A percentile compares a stretch with the other conserved stretches of the same genome.
Conservation (phyloP, 1,140 invertebrate genomes). For the Homalodisca vitripennis region DNA sequence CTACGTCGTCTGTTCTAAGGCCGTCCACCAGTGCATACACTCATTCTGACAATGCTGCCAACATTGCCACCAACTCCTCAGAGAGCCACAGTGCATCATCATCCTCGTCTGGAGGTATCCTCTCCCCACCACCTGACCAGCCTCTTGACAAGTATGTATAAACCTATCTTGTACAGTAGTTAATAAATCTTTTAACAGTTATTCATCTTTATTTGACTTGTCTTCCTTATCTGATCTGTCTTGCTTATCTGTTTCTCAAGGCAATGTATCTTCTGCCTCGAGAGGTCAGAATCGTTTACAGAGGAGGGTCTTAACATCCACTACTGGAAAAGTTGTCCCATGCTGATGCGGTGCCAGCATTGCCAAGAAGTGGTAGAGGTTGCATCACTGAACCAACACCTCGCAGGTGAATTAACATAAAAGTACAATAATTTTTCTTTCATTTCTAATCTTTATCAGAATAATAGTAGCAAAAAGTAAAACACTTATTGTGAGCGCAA, state of each 20-base stretch:
- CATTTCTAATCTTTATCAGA: too few species aligned
- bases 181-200: too few species aligned
- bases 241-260: too few species aligned
- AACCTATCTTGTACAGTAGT: too few species aligned
- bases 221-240: too few species aligned
- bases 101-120: conserved; percentile 12
- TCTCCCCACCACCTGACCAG: conserved; percentile 2
- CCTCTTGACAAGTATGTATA: conserved; percentile 30
- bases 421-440: too few species aligned
- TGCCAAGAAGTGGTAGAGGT: conserved; percentile 91
- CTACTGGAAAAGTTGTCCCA: conserved; percentile 89
- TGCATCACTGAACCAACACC: conserved; percentile 73
- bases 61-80: conserved; percentile 36
- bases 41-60: conserved; percentile 38
- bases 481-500: too few species aligned
- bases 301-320: conserved; percentile 80
- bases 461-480: too few species aligned
- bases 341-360: conserved; percentile 81
- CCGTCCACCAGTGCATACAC: conserved; percentile 37
- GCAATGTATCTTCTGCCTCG: conserved; percentile 84
- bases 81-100: conserved; percentile 20
- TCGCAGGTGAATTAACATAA: too few species aligned
- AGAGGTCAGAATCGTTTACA: conserved; percentile 66
- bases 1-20: neutral
- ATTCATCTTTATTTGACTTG: neutral